Evolutionary conservation across 2,797 vertebrate genomes (phyloP).

Genomic region (Saguinus oedipus): DNA sequence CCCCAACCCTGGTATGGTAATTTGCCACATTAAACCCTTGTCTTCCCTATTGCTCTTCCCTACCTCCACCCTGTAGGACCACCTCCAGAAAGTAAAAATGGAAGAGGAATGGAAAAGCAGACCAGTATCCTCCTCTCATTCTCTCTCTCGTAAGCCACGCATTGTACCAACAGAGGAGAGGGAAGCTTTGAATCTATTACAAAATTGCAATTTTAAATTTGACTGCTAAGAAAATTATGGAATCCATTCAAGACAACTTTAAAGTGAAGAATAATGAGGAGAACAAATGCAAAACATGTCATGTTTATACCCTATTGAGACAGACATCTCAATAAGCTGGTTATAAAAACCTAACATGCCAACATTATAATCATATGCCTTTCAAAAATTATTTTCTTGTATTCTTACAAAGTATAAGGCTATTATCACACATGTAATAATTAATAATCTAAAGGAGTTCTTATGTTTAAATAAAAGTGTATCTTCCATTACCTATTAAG

Average conservation of each 20-base stretch:
- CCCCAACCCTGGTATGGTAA: rapidly evolving
- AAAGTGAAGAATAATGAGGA: background rate
- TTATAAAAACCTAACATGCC: background rate
- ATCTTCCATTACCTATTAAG: background rate
- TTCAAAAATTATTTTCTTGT: background rate
- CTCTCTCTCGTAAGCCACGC: background rate
- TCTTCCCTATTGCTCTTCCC: background rate
- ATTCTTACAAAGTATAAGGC: background rate
- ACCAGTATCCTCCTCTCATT: background rate
- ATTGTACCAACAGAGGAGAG: background rate
- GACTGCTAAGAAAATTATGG: background rate
- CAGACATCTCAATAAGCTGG: background rate
- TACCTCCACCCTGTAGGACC: rapidly evolving
- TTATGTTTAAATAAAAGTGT: background rate
- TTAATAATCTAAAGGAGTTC: background rate
- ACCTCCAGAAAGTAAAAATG: background rate
- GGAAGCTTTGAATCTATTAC: background rate
- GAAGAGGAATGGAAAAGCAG: background rate
- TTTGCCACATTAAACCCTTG: background rate
- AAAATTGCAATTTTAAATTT: background rate
- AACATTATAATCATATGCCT: background rate
- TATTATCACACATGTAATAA: background rate
- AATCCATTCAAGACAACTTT: background rate
- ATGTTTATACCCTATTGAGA: background rate
- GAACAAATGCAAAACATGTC: background rate